A percentile compares a stretch with the other conserved stretches of the same genome.
Evolutionary conservation across 2,113 vertebrate species (phyloP).

Genomic region (Alethe diademata): DNA sequence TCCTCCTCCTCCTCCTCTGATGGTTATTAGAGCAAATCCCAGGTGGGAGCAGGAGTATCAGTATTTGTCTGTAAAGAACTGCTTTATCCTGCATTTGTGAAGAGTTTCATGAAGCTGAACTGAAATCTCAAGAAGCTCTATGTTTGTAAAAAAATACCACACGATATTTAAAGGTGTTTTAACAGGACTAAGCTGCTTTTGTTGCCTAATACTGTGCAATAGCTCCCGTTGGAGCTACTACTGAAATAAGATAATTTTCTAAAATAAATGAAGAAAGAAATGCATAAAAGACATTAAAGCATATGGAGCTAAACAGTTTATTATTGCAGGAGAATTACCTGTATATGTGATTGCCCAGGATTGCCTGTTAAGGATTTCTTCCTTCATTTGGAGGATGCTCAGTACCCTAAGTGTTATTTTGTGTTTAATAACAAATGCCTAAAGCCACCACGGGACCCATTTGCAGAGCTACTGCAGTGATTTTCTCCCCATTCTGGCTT

Average conservation of each 20-base stretch:
- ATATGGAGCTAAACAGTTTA: not conserved
- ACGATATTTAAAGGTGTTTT: not conserved
- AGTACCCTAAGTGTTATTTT: not conserved
- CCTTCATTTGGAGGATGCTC: not conserved
- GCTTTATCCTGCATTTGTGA: not conserved
- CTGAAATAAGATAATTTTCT: not conserved
- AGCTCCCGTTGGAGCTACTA: not conserved
- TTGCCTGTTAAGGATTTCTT: not conserved
- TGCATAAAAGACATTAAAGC: not conserved
- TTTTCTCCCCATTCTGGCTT: not conserved
- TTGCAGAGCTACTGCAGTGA: not conserved
- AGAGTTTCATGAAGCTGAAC: not conserved
- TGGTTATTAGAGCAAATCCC: not conserved
- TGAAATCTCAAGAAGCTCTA: not conserved
- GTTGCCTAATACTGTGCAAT: not conserved
- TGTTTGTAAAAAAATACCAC: not conserved
- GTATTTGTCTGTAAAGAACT: not conserved
- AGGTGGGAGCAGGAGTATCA: not conserved
- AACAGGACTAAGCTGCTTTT: not conserved
- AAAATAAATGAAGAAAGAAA: conserved; percentile 4
- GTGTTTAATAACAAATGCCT: not conserved
- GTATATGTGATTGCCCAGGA: not conserved
- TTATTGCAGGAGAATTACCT: not conserved
- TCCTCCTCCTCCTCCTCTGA: not conserved
- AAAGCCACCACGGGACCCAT: not conserved